phyloP scores from a whole-genome alignment of 2,888 invertebrate genomes.

The Neocrepidodera transversa region DNA sequence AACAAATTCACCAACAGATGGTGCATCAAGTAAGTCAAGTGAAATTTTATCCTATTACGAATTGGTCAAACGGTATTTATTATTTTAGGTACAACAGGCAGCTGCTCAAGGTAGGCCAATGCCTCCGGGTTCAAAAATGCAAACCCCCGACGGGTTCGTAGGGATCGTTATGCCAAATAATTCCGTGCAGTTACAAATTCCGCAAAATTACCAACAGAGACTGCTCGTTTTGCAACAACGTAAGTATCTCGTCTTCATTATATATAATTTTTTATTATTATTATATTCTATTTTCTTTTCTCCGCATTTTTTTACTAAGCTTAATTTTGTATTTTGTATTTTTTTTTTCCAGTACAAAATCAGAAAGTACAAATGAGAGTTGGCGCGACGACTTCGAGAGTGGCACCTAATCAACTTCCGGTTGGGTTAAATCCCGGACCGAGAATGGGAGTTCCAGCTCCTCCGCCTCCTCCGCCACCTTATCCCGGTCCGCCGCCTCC shows the following conservation, averaged over 20 bases:
- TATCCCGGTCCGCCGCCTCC: slow-evolving; percentile 76
- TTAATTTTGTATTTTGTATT: no score
- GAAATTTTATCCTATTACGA: no score
- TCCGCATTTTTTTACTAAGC: no score
- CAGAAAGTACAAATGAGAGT: slow-evolving; percentile 58
- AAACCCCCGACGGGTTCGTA: slow-evolving; percentile 69
- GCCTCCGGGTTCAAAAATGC: slow-evolving; percentile 64
- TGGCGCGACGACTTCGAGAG: slow-evolving; percentile 47
- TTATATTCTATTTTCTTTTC: no score
- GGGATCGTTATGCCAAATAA: slow-evolving; percentile 73
- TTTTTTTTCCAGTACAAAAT: slow-evolving; percentile 53
- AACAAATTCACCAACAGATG: slow-evolving; percentile 65
- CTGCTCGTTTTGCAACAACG: slow-evolving; percentile 51
- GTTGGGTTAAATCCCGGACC: slow-evolving; percentile 58
- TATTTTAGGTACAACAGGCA: slow-evolving; percentile 70
- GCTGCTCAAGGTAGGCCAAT: slow-evolving; percentile 67
- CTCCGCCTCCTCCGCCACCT: slow-evolving; percentile 76
- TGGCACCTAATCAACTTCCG: slow-evolving; percentile 21
- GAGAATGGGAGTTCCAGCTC: slow-evolving; percentile 58
- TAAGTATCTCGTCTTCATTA: slow-evolving; percentile 47
- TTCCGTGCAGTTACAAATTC: slow-evolving; percentile 65
- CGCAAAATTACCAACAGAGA: slow-evolving; percentile 60
- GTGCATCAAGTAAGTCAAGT: slow-evolving; percentile 59
- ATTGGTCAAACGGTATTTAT: no score
- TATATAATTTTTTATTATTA: not conserved